A percentile compares a stretch with the other conserved stretches of the same genome.
phyloP scores from a whole-genome alignment of 2,888 invertebrate species.

The Ctenicera cuprea region DNA sequence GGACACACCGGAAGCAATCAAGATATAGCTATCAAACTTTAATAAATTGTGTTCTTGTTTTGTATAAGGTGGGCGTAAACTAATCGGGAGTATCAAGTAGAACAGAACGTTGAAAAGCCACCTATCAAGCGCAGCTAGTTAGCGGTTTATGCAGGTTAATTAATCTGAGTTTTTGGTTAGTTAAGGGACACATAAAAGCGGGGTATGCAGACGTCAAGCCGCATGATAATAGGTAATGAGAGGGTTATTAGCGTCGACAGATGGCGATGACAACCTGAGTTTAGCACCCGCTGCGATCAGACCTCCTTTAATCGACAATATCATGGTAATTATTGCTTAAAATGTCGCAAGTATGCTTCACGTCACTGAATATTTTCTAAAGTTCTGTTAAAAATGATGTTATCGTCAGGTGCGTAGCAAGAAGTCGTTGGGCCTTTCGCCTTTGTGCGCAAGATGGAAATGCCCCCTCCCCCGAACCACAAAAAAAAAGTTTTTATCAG shows the following conservation, averaged over 20 bases:
- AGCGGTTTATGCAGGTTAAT: constrained; percentile 68
- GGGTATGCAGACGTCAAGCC: constrained; percentile 64
- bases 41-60: constrained; percentile 40
- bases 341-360: neutral
- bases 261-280: constrained; percentile 66
- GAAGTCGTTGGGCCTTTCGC: no score
- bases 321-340: constrained; percentile 55
- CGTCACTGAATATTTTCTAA: neutral
- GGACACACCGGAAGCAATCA: constrained; percentile 27
- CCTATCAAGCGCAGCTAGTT: constrained; percentile 68
- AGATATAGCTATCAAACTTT: constrained; percentile 32
- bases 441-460: no score
- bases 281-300: constrained; percentile 62
- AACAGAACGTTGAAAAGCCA: constrained; percentile 55
- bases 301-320: constrained; percentile 60
- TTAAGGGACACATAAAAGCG: constrained; percentile 67
- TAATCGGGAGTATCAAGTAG: constrained; percentile 40
- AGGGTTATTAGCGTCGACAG: constrained; percentile 68
- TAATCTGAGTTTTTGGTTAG: constrained; percentile 69
- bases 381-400: no score
- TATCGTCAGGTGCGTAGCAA: no score
- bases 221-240: constrained; percentile 70
- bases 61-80: constrained; percentile 39
- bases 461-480: no score
- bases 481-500: no score